Evolutionary conservation across 2,797 vertebrate species (phyloP), one percentile per base, ranked within the genome.

Genomic region (Loris lydekkerianus): DNA sequence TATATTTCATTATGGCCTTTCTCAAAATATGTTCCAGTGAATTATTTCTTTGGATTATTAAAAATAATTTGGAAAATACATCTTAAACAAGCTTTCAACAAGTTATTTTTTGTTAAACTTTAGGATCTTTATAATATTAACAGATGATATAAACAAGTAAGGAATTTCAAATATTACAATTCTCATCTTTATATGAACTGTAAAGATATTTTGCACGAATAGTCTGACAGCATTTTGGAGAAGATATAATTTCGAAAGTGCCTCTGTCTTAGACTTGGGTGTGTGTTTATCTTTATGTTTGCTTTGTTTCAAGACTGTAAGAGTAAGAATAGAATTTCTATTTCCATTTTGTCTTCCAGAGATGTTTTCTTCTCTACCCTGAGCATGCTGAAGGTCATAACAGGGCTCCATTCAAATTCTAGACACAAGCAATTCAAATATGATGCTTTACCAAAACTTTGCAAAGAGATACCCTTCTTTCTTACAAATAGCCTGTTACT

Each of bases 21-120:
- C 43, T 93, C 58, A 85, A 89, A 93, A 86, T 92, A 34, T 2
- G 5, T 78, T 70, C 8, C n/a, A 83, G 14, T 86, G 29, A 86
- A 93, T 89, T 80, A 60, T 70, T 76, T 91, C 63, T 65, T 43
- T 75, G 29, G 40, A 21, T 25, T 49, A 1, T 72, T 89, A 91
- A 82, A 93, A 70, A 40, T 93, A 87, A 56, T 72, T 72, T 84
- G 65, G 63, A 95, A 91, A 82, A 23, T 83, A 46, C 2, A 18
- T 93, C 43, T 76, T 82, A 81, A 56, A 43, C 4, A 46, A 29
- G 56, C 14, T 78, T 83, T 83, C 72, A 90, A 83, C 49, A 1
- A 10, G 56, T 11, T 88, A 49, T 82, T 86, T 87, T 60, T 31
- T 73, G 0, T 53, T 58, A 69, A 78, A 97, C 20, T 49, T 83